Evolutionary conservation across 2,888 invertebrate genomes (phyloP), one percentile per base, ranked within the genome.

Genomic region (Philhelius pedissequus): DNA sequence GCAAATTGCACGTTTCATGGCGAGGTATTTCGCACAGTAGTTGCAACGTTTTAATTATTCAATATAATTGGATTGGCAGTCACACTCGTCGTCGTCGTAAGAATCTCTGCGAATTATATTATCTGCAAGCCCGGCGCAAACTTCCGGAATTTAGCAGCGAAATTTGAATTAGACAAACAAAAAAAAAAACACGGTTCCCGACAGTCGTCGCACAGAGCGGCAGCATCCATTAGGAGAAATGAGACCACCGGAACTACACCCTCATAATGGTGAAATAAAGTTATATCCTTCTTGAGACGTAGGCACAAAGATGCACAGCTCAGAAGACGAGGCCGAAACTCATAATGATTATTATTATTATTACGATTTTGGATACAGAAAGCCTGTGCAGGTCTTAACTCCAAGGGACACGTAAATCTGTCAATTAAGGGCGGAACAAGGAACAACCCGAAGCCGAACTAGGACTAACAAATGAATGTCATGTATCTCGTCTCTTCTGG

Each of bases 31-130:
- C 15, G 27, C 68, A 52, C 45, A 48, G 45, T 70, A 64, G 45
- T 70, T 80, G 54, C 70, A 60, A 66, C 75, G 75, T 76, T 84
- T 84, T 80, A 84, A 84, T 80, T 84, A 80, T 75, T 70, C 66
- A 77, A 75, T 84, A 79, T 75, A 80, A 75, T 60, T 78, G 54
- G 78, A 73, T 54, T 71, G 69, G 70, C 75, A 80, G 66, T 20
- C 68, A 68, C 40, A 68, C 64, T 68, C 58, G 27, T 20, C 32
- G 58, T 68, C 58, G 27, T 20, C 32, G 58, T 25, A 54, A 52
- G 38, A 20, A 79, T 43, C 38, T 30, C 48, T 48, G 45, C 32
- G 70, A 69, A 62, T 32, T 48, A 48, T 58, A 50, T 60, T 77
- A 62, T 73, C 56, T 74, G 62, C 40, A 40, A 40, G 15, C 40